These are phyloP conservation scores for Trematocara variabile DNA, from an alignment of 2,113 vertebrate species.

Conservation along the genomic window DNA sequence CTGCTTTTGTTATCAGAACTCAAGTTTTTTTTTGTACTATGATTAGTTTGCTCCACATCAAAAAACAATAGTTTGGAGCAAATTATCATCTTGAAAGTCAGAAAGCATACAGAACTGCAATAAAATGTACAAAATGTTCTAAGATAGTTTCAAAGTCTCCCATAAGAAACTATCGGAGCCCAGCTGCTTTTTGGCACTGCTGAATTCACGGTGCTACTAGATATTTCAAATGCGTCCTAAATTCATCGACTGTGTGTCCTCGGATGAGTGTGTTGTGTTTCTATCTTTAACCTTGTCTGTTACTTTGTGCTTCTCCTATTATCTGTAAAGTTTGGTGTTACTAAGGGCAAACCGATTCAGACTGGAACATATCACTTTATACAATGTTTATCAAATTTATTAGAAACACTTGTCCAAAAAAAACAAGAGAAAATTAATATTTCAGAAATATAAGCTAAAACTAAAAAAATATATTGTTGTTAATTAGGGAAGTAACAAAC, in stretches of 20 bases:
- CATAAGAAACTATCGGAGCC: not conserved
- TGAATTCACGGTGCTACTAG: not conserved
- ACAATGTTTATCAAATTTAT: not conserved
- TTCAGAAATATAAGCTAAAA: not conserved
- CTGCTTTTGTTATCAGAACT: not conserved
- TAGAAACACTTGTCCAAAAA: not conserved
- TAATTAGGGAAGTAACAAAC: not conserved
- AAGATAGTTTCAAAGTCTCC: not conserved
- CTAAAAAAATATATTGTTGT: fast-evolving
- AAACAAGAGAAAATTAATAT: not conserved
- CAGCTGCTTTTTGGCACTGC: not conserved
- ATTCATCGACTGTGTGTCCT: not conserved
- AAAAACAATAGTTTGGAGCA: not conserved
- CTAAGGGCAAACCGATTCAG: not conserved
- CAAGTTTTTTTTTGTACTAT: not conserved
- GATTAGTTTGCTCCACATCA: not conserved
- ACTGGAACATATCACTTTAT: not conserved
- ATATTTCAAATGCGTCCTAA: not conserved
- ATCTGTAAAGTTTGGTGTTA: not conserved
- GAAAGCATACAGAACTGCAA: not conserved
- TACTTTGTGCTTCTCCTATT: not conserved
- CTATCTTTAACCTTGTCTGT: not conserved
- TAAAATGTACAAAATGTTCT: not conserved
- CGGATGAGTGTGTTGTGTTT: not conserved
- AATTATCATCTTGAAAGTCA: not conserved